These are phyloP conservation scores for Cyrtorhinus lividipennis DNA, from an alignment of 1,140 invertebrate species.

Conservation along the genomic window DNA sequence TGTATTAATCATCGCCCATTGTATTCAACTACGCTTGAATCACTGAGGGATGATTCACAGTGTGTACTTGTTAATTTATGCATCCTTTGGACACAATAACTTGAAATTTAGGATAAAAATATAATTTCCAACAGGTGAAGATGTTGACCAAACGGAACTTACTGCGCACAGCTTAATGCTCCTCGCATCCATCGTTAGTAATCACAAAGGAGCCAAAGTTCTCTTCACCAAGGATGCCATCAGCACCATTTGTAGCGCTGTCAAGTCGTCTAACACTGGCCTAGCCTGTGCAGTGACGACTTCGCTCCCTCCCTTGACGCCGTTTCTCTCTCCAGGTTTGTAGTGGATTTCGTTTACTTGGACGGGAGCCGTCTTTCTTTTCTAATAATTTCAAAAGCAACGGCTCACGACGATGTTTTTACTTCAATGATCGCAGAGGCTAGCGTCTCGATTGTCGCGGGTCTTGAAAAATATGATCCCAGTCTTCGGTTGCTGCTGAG, in stretches of 20 bases:
- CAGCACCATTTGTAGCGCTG: neutral
- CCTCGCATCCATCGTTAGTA: neutral
- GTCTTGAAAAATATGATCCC: neutral
- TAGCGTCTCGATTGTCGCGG: neutral
- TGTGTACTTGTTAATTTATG: no score
- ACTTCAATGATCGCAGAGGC: no score
- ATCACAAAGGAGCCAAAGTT: neutral
- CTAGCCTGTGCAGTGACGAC: neutral
- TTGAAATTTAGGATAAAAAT: neutral
- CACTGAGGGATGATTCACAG: no score
- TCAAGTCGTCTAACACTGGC: neutral
- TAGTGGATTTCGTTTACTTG: neutral
- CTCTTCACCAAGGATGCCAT: constrained; percentile 11
- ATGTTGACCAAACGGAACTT: neutral
- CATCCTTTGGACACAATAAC: no score
- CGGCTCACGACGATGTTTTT: no score
- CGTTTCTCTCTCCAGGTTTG: constrained; percentile 13
- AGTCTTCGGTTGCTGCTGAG: constrained; percentile 25
- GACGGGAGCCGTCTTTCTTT: no score
- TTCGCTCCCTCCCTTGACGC: constrained; percentile 11
- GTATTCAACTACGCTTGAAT: neutral
- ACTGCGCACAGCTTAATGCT: constrained; percentile 8
- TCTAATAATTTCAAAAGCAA: no score
- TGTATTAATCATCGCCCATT: no score
- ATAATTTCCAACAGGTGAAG: constrained; percentile 13